These are phyloP conservation scores for Drosophila picticornis DNA, from an alignment of 2,888 invertebrate genomes.

Conservation along the genomic window DNA sequence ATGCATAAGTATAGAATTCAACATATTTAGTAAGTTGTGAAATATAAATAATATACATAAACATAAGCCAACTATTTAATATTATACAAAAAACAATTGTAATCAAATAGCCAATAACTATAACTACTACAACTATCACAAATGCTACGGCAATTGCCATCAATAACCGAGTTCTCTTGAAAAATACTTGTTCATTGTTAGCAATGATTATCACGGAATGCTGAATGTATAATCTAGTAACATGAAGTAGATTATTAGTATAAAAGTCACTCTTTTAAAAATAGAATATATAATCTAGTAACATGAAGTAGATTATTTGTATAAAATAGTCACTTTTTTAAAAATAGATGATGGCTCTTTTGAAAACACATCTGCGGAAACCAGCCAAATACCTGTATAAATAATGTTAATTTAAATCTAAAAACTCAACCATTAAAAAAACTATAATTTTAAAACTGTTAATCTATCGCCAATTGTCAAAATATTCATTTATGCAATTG, in stretches of 20 bases:
- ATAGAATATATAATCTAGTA: background rate
- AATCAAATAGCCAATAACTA: background rate
- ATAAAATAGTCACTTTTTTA: background rate
- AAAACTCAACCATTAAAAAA: background rate
- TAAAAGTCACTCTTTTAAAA: background rate
- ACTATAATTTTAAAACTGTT: background rate
- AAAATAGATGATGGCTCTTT: background rate
- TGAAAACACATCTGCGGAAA: background rate
- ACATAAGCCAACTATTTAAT: background rate
- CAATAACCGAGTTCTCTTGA: slow-evolving; percentile 8
- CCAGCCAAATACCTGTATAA: background rate
- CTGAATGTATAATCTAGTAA: background rate
- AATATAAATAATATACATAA: background rate
- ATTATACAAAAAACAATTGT: background rate
- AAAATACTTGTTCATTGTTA: background rate
- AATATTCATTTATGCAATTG: slow-evolving; percentile 6
- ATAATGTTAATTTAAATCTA: background rate
- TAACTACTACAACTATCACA: background rate
- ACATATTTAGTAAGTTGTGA: background rate
- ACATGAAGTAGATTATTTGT: background rate
- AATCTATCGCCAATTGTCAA: background rate
- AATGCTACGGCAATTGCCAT: background rate
- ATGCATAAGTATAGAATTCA: background rate
- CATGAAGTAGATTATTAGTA: background rate
- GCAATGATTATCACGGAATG: background rate